Conservation (phyloP, 2,888 invertebrate genomes). For the Chrysomela aeneicollis region DNA sequence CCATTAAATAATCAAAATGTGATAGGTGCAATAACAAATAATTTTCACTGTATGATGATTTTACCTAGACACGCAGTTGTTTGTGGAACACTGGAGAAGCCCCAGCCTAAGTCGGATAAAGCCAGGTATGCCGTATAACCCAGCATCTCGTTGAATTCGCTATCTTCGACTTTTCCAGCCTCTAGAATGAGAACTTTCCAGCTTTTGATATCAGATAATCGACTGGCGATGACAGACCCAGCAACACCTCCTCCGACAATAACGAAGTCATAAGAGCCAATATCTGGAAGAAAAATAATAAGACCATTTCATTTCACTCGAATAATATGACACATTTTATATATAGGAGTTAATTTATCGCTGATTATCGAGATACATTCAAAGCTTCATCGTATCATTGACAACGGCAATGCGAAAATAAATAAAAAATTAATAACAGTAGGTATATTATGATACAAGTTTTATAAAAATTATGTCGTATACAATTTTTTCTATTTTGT, state of each 20-base stretch:
- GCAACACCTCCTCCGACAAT: neutral
- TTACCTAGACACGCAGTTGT: constrained; percentile 11
- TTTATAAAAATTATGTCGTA: too few species aligned
- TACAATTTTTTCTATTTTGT: too few species aligned
- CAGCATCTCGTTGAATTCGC: neutral
- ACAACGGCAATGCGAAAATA: too few species aligned
- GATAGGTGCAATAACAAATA: too few species aligned
- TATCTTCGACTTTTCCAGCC: neutral
- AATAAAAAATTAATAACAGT: too few species aligned
- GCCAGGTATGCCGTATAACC: neutral
- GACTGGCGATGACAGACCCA: constrained; percentile 1
- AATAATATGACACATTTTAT: too few species aligned
- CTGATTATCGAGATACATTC: too few species aligned
- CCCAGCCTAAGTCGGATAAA: neutral
- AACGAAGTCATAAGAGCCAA: neutral
- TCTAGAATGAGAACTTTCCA: constrained; percentile 5
- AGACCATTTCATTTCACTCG: neutral
- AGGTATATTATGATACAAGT: too few species aligned
- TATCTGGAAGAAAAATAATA: neutral
- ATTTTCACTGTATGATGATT: too few species aligned
- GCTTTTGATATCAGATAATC: neutral
- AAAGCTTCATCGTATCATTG: too few species aligned
- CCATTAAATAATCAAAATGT: too few species aligned
- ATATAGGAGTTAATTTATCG: too few species aligned
- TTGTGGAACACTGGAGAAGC: constrained; percentile 4